Conservation (phyloP, 2,113 vertebrate genomes). For the Neoarius graeffei region DNA sequence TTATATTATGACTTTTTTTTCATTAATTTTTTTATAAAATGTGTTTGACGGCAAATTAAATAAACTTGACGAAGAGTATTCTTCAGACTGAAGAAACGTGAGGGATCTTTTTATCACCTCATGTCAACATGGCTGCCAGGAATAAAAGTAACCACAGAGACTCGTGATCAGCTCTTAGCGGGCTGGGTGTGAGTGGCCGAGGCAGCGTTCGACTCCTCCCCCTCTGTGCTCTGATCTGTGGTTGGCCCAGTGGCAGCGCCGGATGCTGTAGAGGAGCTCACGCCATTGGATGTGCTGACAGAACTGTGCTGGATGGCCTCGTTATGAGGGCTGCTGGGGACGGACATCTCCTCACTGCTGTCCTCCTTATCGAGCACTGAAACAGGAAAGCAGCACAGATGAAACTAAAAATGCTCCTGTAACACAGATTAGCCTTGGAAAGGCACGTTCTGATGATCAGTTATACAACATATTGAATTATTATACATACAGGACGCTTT, state of each 20-base stretch:
- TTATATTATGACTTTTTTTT: conserved; percentile 43
- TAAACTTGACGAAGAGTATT: conserved; percentile 69
- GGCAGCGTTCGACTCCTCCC: conserved; percentile 75
- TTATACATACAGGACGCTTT: no score
- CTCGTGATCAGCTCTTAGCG: conserved; percentile 87
- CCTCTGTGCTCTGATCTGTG: conserved; percentile 89
- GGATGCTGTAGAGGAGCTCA: conserved; percentile 84
- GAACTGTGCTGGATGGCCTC: conserved; percentile 98
- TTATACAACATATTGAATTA: not conserved
- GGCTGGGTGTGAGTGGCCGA: conserved; percentile 82
- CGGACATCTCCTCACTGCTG: conserved; percentile 91
- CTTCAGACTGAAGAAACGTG: conserved; percentile 74
- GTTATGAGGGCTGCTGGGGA: conserved; percentile 89
- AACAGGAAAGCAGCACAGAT: conserved; percentile 20
- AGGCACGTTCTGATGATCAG: not conserved
- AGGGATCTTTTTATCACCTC: conserved; percentile 60
- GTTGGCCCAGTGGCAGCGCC: conserved; percentile 78
- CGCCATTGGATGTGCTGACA: conserved; percentile 95
- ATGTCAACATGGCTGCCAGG: conserved; percentile 77
- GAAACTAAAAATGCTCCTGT: conserved; percentile 4
- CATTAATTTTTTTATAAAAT: conserved; percentile 65
- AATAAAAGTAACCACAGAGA: conserved; percentile 62
- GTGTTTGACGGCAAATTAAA: conserved; percentile 73
- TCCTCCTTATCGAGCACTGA: conserved; percentile 84
- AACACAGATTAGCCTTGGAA: not conserved